phyloP scores from a whole-genome alignment of 2,113 vertebrate species.

The Murina feae region DNA sequence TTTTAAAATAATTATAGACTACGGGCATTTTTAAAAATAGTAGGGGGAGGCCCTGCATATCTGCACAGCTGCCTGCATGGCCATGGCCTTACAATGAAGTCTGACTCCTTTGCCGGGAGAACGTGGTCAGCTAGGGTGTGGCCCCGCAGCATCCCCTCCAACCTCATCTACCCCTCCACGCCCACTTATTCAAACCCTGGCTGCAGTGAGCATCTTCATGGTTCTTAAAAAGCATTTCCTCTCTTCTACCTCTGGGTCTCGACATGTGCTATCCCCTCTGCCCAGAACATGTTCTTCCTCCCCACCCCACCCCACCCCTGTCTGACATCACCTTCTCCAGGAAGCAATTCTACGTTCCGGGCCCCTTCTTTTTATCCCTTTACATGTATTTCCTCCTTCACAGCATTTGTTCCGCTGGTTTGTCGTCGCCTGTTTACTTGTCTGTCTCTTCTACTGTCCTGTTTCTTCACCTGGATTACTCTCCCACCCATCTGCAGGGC shows the following conservation, averaged over 20 bases:
- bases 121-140: rapidly evolving
- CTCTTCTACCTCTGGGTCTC: not conserved
- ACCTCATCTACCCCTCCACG: rapidly evolving
- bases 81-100: not conserved
- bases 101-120: not conserved
- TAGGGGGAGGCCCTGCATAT: rapidly evolving
- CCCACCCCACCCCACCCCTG: not conserved
- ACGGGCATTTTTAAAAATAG: not conserved
- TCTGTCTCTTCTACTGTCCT: rapidly evolving
- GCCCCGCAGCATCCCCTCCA: not conserved
- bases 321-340: not conserved
- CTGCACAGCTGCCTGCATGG: rapidly evolving
- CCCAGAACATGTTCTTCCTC: not conserved
- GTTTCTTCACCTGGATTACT: not conserved
- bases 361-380: not conserved
- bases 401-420: no score
- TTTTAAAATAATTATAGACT: not conserved
- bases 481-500: rapidly evolving
- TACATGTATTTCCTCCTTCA: rapidly evolving
- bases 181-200: not conserved
- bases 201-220: not conserved
- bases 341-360: not conserved
- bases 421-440: rapidly evolving
- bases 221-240: not conserved
- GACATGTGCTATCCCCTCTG: not conserved